These are phyloP conservation scores for Oreortyx pictus DNA, from an alignment of 2,797 vertebrate species.

Conservation along the genomic window DNA sequence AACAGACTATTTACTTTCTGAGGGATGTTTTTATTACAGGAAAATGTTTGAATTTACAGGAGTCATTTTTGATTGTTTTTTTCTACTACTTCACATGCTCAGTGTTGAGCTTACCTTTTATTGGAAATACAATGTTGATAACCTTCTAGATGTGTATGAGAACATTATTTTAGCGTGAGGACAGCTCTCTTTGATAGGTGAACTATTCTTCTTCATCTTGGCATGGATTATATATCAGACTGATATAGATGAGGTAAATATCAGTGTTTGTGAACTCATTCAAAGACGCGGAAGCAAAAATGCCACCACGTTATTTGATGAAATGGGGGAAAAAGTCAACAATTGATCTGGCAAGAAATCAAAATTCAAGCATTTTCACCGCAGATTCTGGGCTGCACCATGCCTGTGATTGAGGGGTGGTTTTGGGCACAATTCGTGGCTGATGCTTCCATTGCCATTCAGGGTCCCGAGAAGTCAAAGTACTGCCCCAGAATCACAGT, in stretches of 20 bases:
- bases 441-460: not conserved
- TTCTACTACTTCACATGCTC: not conserved
- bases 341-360: not conserved
- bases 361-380: not conserved
- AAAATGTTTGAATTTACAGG: not conserved
- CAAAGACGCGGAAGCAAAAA: not conserved
- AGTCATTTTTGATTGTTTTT: not conserved
- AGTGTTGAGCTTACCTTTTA: not conserved
- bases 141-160: not conserved
- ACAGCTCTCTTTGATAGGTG: not conserved
- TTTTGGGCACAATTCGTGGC: not conserved
- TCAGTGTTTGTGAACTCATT: not conserved
- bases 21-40: not conserved
- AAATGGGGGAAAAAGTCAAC: not conserved
- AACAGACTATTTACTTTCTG: not conserved
- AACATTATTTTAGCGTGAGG: not conserved
- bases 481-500: not conserved
- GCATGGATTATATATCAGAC: not conserved
- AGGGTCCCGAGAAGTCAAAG: not conserved
- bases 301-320: not conserved
- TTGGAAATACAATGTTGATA: slow-evolving; percentile 9
- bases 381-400: not conserved
- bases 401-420: rapidly evolving
- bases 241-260: slow-evolving; percentile 6
- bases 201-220: not conserved